Conservation (phyloP, 1,140 invertebrate species). For the Drosophila ogumai region DNA sequence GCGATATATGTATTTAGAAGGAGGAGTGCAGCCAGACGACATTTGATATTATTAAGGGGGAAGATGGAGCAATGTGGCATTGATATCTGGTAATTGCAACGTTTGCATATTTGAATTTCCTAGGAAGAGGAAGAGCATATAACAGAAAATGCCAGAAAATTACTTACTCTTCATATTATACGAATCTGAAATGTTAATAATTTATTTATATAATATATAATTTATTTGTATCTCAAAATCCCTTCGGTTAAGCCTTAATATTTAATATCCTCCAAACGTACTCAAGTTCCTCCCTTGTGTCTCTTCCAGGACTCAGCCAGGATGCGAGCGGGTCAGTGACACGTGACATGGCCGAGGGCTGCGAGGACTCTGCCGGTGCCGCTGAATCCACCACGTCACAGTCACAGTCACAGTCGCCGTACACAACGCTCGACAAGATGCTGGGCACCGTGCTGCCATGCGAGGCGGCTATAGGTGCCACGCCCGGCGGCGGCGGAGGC, state of each 20-base stretch:
- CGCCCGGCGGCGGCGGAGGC: conserved; percentile 38
- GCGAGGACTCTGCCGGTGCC: conserved; percentile 80
- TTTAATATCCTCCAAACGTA: conserved; percentile 22
- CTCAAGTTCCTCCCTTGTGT: conserved; percentile 5
- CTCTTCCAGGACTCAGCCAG: conserved; percentile 48
- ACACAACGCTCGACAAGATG: conserved; percentile 76
- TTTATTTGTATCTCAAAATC: not conserved
- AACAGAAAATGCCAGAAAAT: no score
- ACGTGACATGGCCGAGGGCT: conserved; percentile 84
- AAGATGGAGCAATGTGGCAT: not conserved
- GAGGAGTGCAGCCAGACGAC: conserved; percentile 30
- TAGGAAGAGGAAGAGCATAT: not conserved
- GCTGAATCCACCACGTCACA: conserved; percentile 76
- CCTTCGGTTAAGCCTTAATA: conserved; percentile 13
- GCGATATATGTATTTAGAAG: not conserved
- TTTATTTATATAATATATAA: not conserved
- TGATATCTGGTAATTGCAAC: conserved; percentile 5
- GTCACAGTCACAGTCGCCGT: conserved; percentile 62
- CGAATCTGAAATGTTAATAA: not conserved
- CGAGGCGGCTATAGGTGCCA: conserved; percentile 77
- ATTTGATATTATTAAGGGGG: conserved; percentile 6
- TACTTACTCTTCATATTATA: no score
- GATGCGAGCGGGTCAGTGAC: conserved; percentile 61
- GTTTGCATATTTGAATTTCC: not conserved
- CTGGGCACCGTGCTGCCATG: conserved; percentile 83